Evolutionary conservation across 2,113 vertebrate species (phyloP).

Genomic region (Holacanthus passer): DNA sequence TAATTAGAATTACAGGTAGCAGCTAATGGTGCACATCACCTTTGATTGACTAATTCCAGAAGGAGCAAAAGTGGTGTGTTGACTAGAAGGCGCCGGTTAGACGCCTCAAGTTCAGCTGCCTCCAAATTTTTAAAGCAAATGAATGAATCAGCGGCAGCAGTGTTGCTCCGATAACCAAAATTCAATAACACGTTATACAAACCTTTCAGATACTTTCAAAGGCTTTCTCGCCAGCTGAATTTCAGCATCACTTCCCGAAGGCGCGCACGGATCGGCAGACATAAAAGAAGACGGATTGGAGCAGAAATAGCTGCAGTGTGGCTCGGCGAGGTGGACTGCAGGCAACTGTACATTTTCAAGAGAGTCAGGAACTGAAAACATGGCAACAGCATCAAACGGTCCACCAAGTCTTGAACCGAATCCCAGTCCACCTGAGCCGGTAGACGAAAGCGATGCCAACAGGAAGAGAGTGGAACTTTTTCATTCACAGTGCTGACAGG

Average conservation of each 20-base stretch:
- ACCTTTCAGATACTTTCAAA: conserved; percentile 51
- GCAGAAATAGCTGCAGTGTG: conserved; percentile 34
- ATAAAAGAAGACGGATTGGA: conserved; percentile 50
- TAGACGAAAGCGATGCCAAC: conserved; percentile 18
- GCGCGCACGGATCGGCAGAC: conserved; percentile 3
- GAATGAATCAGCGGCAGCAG: conserved; percentile 6
- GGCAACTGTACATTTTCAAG: conserved; percentile 25
- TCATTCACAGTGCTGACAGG: conserved; percentile 26
- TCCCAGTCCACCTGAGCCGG: conserved; percentile 41
- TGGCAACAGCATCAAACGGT: conserved; percentile 54
- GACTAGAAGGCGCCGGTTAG: neutral
- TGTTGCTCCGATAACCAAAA: conserved; percentile 32
- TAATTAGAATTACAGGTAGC: conserved; percentile 28
- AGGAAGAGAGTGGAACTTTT: conserved; percentile 18
- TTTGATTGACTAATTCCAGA: conserved; percentile 5
- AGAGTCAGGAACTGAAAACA: conserved; percentile 22
- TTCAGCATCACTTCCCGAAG: conserved; percentile 44
- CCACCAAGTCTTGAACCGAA: conserved; percentile 7
- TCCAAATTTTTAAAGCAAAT: neutral
- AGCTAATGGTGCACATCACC: conserved; percentile 18
- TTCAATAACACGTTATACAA: conserved; percentile 40
- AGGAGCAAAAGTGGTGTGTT: conserved; percentile 1
- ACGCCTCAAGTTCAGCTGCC: neutral
- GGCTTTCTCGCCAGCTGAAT: conserved; percentile 4
- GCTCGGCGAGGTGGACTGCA: conserved; percentile 49